Percentiles rank a stretch among this genome's conserved stretches.
Evolutionary conservation across 2,113 vertebrate species (phyloP).

Genomic region (Dermatemys mawii): DNA sequence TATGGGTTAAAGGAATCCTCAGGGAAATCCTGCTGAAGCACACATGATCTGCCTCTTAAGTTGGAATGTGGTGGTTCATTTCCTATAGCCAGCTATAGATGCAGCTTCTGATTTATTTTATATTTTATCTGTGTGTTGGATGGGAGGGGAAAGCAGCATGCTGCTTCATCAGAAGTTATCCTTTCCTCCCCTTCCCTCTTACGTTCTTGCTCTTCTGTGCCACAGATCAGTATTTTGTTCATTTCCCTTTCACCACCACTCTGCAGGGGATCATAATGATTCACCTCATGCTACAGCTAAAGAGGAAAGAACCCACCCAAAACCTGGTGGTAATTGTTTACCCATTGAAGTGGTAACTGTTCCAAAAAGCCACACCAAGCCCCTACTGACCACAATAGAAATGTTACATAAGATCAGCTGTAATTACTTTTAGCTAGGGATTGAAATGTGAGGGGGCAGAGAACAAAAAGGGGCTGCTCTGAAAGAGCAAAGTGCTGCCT

Average conservation of each 20-base stretch:
- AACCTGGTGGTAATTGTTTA: background rate
- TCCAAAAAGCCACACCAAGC: background rate
- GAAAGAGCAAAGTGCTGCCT: background rate
- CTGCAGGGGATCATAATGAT: background rate
- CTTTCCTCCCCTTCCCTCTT: background rate
- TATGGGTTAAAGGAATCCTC: conserved; percentile 54
- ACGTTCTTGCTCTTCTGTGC: background rate
- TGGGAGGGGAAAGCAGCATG: no score
- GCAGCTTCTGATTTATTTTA: background rate
- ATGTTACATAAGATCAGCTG: background rate
- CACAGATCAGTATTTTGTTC: background rate
- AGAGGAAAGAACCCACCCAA: background rate
- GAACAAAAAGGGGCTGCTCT: background rate
- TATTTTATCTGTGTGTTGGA: background rate
- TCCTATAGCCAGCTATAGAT: background rate
- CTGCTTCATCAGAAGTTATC: background rate
- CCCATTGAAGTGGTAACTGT: background rate
- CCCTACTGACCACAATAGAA: background rate
- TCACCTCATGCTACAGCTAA: background rate
- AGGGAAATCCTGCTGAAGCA: conserved; percentile 61
- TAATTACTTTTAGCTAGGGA: background rate
- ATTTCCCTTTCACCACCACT: no score
- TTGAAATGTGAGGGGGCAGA: background rate
- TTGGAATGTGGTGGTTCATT: background rate
- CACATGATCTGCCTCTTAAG: conserved; percentile 33